These are phyloP conservation scores for Aporophyla lueneburgensis DNA, from an alignment of 2,888 invertebrate species.

Conservation along the genomic window DNA sequence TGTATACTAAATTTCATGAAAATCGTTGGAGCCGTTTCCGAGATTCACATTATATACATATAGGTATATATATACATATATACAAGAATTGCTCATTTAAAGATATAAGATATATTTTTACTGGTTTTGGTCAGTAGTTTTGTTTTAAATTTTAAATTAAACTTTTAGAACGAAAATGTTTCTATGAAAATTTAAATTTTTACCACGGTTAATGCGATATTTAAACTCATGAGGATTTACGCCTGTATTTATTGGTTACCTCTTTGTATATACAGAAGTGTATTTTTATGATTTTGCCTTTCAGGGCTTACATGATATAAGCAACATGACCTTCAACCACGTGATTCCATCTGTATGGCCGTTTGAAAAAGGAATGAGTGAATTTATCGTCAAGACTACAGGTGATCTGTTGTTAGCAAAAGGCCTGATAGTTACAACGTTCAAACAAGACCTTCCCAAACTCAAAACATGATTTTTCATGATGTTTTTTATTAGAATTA, in stretches of 20 bases:
- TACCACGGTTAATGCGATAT: not conserved
- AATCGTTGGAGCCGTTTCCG: no score
- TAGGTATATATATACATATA: no score
- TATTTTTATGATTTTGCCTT: not conserved
- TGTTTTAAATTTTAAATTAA: no score
- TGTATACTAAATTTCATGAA: no score
- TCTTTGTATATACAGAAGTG: no score
- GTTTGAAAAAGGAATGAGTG: conserved; percentile 25
- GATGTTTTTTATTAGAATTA: not conserved
- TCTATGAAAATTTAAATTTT: not conserved
- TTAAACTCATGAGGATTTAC: not conserved
- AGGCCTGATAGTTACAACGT: not conserved
- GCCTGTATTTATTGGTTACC: not conserved
- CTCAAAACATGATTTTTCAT: not conserved
- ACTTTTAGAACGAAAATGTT: not conserved
- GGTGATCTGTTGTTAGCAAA: not conserved
- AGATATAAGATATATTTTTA: no score
- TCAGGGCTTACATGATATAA: not conserved
- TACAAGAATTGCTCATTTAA: no score
- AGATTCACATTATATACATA: no score
- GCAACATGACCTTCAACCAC: conserved; percentile 6
- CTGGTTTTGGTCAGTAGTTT: no score
- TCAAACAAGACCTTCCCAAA: conserved; percentile 17
- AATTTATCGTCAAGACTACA: not conserved
- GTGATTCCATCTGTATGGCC: conserved; percentile 26